phyloP scores from a whole-genome alignment of 2,797 vertebrate genomes.

The Taeniopygia guttata region DNA sequence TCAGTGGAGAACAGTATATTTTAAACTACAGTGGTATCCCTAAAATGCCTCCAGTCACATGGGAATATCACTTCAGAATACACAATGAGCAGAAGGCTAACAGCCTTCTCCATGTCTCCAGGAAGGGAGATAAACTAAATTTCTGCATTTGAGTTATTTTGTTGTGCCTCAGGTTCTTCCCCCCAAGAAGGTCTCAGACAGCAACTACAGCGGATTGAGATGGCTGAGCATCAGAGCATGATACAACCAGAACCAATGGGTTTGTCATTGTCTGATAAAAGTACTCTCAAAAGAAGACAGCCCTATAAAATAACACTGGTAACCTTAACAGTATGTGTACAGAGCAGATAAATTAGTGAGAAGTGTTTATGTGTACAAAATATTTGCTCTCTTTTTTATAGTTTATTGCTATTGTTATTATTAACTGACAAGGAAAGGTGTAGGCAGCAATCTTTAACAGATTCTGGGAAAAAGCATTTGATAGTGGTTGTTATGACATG shows the following conservation, averaged over 20 bases:
- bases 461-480: background rate
- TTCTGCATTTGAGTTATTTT: background rate
- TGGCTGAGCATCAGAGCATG: background rate
- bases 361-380: background rate
- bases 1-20: background rate
- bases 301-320: background rate
- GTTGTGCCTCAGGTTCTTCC: background rate
- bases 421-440: background rate
- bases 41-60: background rate
- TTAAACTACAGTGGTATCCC: background rate
- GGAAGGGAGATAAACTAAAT: background rate
- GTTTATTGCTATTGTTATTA: background rate
- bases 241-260: background rate
- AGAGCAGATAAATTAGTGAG: background rate
- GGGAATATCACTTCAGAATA: background rate
- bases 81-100: background rate
- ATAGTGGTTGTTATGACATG: background rate
- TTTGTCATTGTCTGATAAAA: constrained; percentile 1
- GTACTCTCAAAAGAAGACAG: background rate
- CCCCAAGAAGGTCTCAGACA: background rate
- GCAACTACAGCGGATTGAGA: background rate
- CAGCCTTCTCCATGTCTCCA: background rate
- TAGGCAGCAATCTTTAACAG: background rate
- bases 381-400: background rate
- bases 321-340: background rate